Conservation (phyloP, 2,113 vertebrate genomes). For the Bujurquina vittata region DNA sequence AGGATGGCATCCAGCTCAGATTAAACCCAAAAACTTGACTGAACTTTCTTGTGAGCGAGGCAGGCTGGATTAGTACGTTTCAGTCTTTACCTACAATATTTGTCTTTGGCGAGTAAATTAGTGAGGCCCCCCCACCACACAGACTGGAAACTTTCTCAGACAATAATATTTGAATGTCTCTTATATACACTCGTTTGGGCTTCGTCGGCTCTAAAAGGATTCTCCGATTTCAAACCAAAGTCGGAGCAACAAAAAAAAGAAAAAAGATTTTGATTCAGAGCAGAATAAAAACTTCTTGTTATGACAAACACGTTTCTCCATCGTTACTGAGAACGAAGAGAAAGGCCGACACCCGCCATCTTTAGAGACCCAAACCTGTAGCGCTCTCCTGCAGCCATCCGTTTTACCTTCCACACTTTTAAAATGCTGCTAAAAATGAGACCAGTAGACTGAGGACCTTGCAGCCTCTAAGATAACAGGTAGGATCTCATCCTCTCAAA, state of each 20-base stretch:
- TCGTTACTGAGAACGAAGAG: neutral
- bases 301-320: neutral
- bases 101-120: neutral
- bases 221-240: neutral
- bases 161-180: slow-evolving; percentile 23
- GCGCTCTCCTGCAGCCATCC: no score
- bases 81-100: neutral
- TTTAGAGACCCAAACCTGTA: no score
- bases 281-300: neutral
- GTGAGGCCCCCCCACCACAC: slow-evolving; percentile 1
- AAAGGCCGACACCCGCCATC: neutral
- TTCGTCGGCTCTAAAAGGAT: neutral
- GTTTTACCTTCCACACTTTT: neutral
- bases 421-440: no score
- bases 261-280: neutral
- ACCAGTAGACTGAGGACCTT: no score
- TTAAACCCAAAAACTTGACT: neutral
- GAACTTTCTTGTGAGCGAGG: neutral
- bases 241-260: neutral
- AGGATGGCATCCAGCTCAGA: neutral
- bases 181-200: neutral
- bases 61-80: neutral
- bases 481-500: neutral
- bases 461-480: neutral
- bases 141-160: slow-evolving; percentile 5